Base-by-base conservation (phyloP, 2,888 invertebrate genomes). In the Nomada fucata region DNA sequence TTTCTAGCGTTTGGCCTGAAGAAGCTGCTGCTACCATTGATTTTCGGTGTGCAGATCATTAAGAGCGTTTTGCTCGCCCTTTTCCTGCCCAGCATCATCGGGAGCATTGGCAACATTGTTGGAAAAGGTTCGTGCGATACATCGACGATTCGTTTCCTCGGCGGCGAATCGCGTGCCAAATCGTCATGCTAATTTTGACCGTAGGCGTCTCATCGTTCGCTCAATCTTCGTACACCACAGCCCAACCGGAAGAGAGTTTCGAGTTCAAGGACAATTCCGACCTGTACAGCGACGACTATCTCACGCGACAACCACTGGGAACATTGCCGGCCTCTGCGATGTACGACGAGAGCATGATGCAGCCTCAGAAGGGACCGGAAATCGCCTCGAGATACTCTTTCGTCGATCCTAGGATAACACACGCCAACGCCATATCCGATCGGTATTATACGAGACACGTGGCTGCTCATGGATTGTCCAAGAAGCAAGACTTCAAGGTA, bases 11-110 rank as follows among this genome's bases (percentile, higher is more conserved):
- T 96, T 93, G 97, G 97, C 44, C 94, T 98, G 77, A 98, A 97
- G 94, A 97, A 97, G 93, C 95, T 97, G 86, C 95, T 98, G 91
- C 95, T 97, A 90, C 98, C 98, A 0, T 94, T 98, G 70, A 95
- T 97, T 90, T 96, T 98, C 91, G 98, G 97, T 0, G 96, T 96
- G 7, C 97, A 98, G 94, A 95, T 98, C 70, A 95, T 97, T 89
- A 98, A 98, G 94, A 97, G 97, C 52, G 95, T 97, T 63, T 94
- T 98, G 29, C 95, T 98, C 50, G 97, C 97, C 11, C 96, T 98
- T 94, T 97, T 98, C 94, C 95, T 98, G 91, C 97, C 97, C 0
- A 97, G 97, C 80, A 96, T 98, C 78, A 95, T 98, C 83, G 97
- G 97, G 72, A 97, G 97, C 88, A 95, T 97, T 76, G 97, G 97